These are phyloP conservation scores for Oasisia sp. DNA, from an alignment of 2,888 invertebrate genomes.

Conservation along the genomic window DNA sequence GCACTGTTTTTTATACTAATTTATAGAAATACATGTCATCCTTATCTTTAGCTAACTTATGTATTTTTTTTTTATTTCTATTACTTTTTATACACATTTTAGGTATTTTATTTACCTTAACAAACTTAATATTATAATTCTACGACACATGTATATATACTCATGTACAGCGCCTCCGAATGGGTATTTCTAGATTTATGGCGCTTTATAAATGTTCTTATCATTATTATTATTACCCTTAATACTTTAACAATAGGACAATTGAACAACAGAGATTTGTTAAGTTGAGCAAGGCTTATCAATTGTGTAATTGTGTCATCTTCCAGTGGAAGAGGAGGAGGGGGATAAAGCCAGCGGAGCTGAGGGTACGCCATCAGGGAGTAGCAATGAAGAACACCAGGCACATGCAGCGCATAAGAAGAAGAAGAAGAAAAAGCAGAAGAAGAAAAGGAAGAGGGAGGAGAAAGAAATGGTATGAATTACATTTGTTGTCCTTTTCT, in stretches of 20 bases:
- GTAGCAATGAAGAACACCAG: constrained; percentile 14
- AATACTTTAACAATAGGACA: background rate
- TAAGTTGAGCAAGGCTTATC: background rate
- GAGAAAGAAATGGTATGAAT: background rate
- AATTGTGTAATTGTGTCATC: background rate
- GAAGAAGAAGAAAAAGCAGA: constrained; percentile 19
- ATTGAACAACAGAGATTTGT: background rate
- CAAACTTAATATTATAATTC: too few species aligned
- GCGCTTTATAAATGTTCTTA: too few species aligned
- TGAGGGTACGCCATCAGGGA: background rate
- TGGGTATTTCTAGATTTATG: too few species aligned
- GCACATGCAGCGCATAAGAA: background rate
- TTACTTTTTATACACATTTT: too few species aligned
- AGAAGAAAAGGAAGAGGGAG: constrained; percentile 13
- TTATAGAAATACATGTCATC: background rate
- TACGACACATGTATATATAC: too few species aligned
- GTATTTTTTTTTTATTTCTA: too few species aligned
- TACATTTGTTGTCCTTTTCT: background rate
- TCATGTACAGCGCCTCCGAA: too few species aligned
- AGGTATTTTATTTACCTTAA: too few species aligned
- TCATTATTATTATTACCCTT: too few species aligned
- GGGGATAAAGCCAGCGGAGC: background rate
- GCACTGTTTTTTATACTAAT: background rate
- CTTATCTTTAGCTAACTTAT: too few species aligned
- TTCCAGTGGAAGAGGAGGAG: background rate